Conservation (phyloP, 2,888 invertebrate species). For the Brachyopa scutellaris region DNA sequence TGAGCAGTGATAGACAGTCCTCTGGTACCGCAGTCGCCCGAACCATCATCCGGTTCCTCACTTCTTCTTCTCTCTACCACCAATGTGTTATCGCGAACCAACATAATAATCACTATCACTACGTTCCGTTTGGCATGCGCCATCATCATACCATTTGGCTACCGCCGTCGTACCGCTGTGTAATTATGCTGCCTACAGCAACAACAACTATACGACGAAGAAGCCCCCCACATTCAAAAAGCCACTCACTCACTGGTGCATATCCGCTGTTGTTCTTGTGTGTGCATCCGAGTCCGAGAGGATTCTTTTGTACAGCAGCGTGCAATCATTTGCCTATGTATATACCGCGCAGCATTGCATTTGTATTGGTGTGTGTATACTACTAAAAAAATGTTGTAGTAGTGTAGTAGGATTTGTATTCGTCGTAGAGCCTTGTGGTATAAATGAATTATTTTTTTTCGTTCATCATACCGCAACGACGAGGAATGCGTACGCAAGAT, state of each 20-base stretch:
- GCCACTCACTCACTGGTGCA: conserved; percentile 58
- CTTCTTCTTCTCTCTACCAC: conserved; percentile 45
- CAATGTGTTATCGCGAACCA: conserved; percentile 42
- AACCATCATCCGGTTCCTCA: conserved; percentile 50
- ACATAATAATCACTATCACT: conserved; percentile 50
- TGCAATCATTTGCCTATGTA: conserved; percentile 13
- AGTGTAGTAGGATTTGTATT: conserved; percentile 64
- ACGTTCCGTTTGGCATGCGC: conserved; percentile 68
- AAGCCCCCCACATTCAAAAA: conserved; percentile 26
- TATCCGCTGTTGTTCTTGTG: conserved; percentile 56
- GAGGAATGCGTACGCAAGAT: conserved; percentile 71
- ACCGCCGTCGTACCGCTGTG: conserved; percentile 14
- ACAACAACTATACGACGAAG: conserved; percentile 26
- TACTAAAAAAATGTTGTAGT: conserved; percentile 64
- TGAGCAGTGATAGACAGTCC: neutral
- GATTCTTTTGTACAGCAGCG: conserved; percentile 69
- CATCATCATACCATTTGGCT: conserved; percentile 36
- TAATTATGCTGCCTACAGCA: conserved; percentile 35
- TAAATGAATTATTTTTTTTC: conserved; percentile 62
- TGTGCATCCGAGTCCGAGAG: conserved; percentile 44
- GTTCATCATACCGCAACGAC: conserved; percentile 61
- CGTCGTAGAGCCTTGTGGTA: conserved; percentile 39
- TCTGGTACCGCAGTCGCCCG: neutral
- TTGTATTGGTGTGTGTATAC: conserved; percentile 62
- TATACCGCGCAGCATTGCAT: conserved; percentile 6